Conservation (phyloP, 2,888 invertebrate genomes). For the Alviniconcha strummeri region DNA sequence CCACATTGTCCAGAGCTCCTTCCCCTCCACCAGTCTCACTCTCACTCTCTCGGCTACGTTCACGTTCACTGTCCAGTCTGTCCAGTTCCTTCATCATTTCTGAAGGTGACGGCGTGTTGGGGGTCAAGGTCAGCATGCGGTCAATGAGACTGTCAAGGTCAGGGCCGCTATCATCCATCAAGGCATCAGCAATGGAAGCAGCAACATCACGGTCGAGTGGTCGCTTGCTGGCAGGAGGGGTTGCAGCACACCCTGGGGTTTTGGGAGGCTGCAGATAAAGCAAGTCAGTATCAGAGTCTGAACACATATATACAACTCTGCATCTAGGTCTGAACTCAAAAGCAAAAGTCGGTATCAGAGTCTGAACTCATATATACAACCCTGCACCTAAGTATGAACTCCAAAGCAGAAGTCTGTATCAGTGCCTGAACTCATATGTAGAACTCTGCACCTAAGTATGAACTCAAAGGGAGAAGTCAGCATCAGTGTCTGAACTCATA, state of each 20-base stretch:
- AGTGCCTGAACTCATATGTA: too few species aligned
- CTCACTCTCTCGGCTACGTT: not conserved
- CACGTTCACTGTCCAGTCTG: slow-evolving; percentile 3
- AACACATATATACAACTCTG: not conserved
- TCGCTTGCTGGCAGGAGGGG: slow-evolving; percentile 12
- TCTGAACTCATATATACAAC: too few species aligned
- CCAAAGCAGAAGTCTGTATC: too few species aligned
- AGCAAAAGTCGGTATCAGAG: too few species aligned
- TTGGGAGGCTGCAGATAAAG: not conserved
- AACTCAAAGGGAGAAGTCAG: too few species aligned
- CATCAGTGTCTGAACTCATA: too few species aligned
- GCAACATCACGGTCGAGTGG: slow-evolving; percentile 38
- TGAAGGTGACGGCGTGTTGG: slow-evolving; percentile 54
- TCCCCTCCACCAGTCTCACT: not conserved
- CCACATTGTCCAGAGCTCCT: not conserved
- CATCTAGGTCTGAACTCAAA: too few species aligned
- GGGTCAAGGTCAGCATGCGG: slow-evolving; percentile 63
- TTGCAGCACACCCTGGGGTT: not conserved
- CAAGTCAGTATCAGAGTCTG: not conserved
- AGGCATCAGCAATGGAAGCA: slow-evolving; percentile 41
- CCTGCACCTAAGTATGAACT: too few species aligned
- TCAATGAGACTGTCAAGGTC: slow-evolving; percentile 62
- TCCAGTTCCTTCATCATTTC: slow-evolving; percentile 33
- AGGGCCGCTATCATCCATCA: slow-evolving; percentile 52
- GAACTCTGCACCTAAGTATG: too few species aligned